Percentiles rank a stretch among this genome's conserved stretches.
Evolutionary conservation across 2,113 vertebrate species (phyloP).

Genomic region (Anolis sagrei): DNA sequence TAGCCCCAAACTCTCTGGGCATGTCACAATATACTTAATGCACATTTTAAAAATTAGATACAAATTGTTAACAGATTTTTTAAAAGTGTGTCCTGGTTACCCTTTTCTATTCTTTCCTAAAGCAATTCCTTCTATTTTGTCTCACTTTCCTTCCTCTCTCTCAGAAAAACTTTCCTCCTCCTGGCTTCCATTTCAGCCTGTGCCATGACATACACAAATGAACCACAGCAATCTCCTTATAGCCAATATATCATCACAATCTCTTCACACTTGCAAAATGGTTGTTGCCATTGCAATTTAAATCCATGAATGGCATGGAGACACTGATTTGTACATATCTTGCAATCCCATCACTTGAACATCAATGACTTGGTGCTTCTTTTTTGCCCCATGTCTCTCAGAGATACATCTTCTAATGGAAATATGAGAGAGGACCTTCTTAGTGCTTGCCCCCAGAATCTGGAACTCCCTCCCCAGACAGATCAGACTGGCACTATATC

Average conservation of each 20-base stretch:
- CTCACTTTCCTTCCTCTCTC: neutral
- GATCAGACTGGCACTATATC: no score
- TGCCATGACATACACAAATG: neutral
- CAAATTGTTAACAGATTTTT: slow-evolving; percentile 5
- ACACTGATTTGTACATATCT: neutral
- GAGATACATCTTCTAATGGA: no score
- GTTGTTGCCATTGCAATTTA: neutral
- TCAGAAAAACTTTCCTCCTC: neutral
- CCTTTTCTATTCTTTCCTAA: neutral
- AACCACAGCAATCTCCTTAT: neutral
- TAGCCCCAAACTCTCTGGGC: neutral
- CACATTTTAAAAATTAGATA: neutral
- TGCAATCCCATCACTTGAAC: neutral
- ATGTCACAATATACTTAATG: neutral
- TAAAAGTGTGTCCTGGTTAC: neutral
- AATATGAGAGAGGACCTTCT: no score
- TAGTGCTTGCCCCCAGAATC: no score
- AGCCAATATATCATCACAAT: neutral
- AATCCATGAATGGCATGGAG: neutral
- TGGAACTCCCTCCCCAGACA: no score
- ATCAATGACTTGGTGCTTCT: no score
- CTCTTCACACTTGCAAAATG: neutral
- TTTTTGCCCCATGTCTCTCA: no score
- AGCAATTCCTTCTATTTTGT: neutral
- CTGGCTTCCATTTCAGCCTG: neutral